Evolutionary conservation across 2,888 invertebrate genomes (phyloP).

Genomic region (Petrolisthes cinctipes): DNA sequence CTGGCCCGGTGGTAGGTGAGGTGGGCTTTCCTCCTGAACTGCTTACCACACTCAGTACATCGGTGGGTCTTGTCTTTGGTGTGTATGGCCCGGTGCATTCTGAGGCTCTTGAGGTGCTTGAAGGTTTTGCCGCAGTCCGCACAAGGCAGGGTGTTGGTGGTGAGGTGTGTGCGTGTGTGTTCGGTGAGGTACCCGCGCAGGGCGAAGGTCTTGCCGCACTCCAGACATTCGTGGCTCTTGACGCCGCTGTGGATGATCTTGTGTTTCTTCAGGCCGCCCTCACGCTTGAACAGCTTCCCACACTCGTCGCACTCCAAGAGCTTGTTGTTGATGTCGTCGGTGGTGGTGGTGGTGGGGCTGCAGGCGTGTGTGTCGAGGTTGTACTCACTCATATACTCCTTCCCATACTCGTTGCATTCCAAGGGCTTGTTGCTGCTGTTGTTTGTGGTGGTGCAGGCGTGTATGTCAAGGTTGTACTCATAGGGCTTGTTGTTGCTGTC

Average conservation of each 20-base stretch:
- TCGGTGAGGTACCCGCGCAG: not conserved
- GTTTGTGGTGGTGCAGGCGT: too few relatives aligned
- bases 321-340: too few relatives aligned
- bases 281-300: not conserved
- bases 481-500: too few relatives aligned
- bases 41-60: not conserved
- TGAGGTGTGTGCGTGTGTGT: not conserved
- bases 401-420: not conserved
- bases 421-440: too few relatives aligned
- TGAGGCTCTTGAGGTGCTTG: not conserved
- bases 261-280: not conserved
- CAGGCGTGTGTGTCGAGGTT: not conserved
- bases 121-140: not conserved
- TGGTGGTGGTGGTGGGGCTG: too few relatives aligned
- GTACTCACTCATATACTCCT: not conserved
- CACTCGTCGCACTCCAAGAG: not conserved
- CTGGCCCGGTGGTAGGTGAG: not conserved
- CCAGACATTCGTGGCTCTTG: not conserved
- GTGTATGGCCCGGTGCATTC: not conserved
- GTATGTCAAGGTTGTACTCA: too few relatives aligned
- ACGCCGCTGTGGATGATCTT: not conserved
- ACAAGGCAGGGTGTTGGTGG: not conserved
- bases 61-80: not conserved
- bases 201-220: not conserved
- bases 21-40: not conserved